Base-by-base conservation (phyloP, 2,113 vertebrate genomes). In the Picathartes gymnocephalus region DNA sequence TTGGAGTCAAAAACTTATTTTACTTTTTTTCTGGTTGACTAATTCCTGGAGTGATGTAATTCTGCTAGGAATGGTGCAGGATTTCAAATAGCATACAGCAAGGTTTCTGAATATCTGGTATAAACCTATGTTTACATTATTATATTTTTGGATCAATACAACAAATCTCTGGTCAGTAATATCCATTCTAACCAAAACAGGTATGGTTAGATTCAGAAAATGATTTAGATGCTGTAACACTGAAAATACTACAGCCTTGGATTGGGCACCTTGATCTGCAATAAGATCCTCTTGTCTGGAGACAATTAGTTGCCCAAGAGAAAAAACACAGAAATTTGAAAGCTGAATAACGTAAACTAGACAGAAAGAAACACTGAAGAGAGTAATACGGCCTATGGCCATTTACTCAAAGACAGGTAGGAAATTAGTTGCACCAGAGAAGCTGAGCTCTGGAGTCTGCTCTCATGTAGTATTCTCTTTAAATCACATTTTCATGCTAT, bases 21-120 rank as follows among this genome's bases (percentile, higher is more conserved):
- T 84, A 28, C 62, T 61, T 90, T 40, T 92, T 95, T 97, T 90
- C 48, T 83, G 31, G 31, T 81, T 86, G 77, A 93, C 62, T 80
- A 88, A 86, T 86, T 90, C 65, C 45, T 72, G n/a, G 22, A 68
- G 31, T 76, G 72, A 84, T 84, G 69, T 87, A 44, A 86, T 80
- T 74, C 89, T 87, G 15, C 48, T 76, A 82, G 60, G 24, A 81
- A 69, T 48, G 53, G 37, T 85, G 21, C 19, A 77, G 58, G 54
- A 62, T 74, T 77, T 50, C 62, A 82, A 64, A 53, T 5, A 69
- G 23, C 28, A 12, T 76, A 35, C 22, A 83, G 40, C 2, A 31
- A 92, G 6, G 13, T 85, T n/a, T 68, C 57, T 62, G 62, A 77
- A 39, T 85, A 84, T 27, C n/a, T 91, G 9, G 9, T 65, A 35